Evolutionary conservation across 2,113 vertebrate genomes (phyloP), one percentile per base, ranked within the genome.

Genomic region (Smithornis capensis): DNA sequence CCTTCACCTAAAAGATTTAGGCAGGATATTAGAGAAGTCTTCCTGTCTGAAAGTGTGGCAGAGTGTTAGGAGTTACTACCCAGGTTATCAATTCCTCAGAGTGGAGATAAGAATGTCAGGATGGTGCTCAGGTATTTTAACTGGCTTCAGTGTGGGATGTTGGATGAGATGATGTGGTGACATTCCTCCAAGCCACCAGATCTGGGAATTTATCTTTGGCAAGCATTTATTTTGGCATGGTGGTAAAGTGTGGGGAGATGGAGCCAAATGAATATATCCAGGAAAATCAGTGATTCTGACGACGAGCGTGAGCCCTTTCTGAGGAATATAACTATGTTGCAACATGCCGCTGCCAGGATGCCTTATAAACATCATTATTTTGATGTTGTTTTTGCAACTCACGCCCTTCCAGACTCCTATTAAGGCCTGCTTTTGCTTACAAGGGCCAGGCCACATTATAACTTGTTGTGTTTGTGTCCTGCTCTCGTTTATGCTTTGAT

Each of bases 151-250:
- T 17, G 53, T 38, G 68, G 53, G 64, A 40, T 56, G 28, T 53
- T 89, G 64, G 71, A 75, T 0, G 4, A 86, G 69, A 45, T 53
- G 68, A 77, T 74, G 80, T 89, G 86, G 55, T 49, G 45, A 83
- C 76, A 29, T 22, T n/a, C 17, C 37, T 82, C 44, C 50, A 52
- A 76, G 59, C 28, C 71, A 68, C 53, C 57, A 68, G 56, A 73
- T 88, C 63, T 88, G 50, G 80, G 94, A 83, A 80, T 95, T 77
- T 91, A 45, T 92, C 59, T 77, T 85, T 79, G 70, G 80, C 53
- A 90, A 49, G 68, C 23, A n/a, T 73, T 92, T 69, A 12, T 86
- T 92, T 83, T 80, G 91, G 55, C 83, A 69, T 42, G 25, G 56
- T 60, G 44, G 60, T 67, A n/a, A 88, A 47, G n/a, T 38, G 37